These are phyloP conservation scores for Athripsodes cinereus DNA, from an alignment of 2,888 invertebrate species.

Conservation along the genomic window DNA sequence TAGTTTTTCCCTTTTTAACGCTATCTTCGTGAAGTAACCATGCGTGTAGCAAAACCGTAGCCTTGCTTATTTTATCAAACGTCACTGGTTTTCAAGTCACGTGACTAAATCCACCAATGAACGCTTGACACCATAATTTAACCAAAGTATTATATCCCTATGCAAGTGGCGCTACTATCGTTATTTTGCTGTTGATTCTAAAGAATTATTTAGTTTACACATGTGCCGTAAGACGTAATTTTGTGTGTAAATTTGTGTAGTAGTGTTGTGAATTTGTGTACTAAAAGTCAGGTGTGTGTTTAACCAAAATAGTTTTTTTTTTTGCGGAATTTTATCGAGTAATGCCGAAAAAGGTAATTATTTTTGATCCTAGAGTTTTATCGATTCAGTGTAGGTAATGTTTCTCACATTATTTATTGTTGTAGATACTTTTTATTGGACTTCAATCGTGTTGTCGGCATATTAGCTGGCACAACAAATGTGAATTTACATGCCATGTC, in stretches of 20 bases:
- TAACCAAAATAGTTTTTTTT: conserved; percentile 1
- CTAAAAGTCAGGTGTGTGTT: background rate
- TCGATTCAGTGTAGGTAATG: background rate
- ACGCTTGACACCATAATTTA: background rate
- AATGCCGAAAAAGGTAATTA: conserved; percentile 2
- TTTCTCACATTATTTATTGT: background rate
- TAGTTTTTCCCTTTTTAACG: no score
- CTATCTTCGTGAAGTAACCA: no score
- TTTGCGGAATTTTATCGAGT: background rate
- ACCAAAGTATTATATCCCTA: background rate
- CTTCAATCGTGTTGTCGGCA: background rate
- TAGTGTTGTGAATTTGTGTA: conserved; percentile 1
- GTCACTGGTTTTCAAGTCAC: background rate
- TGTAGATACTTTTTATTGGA: background rate
- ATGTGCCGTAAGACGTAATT: background rate
- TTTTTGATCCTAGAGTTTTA: background rate
- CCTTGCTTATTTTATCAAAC: background rate
- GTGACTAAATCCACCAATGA: background rate
- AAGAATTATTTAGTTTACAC: background rate
- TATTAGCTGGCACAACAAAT: background rate
- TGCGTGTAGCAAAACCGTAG: background rate
- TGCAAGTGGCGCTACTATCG: background rate
- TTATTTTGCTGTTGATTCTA: background rate
- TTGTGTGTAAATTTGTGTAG: background rate
- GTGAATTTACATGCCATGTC: background rate